Evolutionary conservation across 2,888 invertebrate genomes (phyloP), one percentile per base, ranked within the genome.

Genomic region (Mythimna impura): DNA sequence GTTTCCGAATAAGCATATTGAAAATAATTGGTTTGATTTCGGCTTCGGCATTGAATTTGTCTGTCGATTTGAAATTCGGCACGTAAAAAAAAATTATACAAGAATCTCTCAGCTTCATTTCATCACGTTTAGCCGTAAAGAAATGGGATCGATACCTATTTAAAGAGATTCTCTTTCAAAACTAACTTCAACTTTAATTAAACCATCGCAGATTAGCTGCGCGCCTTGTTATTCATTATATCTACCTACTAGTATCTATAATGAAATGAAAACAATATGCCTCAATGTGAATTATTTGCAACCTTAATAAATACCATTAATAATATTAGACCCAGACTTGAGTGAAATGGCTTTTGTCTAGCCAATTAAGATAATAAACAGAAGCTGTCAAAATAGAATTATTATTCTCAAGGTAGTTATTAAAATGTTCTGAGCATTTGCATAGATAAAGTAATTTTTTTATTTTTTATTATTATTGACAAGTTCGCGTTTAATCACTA

Each of bases 281-380:
- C 22, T 55, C 14, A 25, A 30, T 66, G 8, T 22, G 30, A 78
- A 62, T 50, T 54, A 73, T 62, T 73, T 34, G 55, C 67, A 78
- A 78, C 50, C 54, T 40, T 66, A 78, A 73, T 78, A 50, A 77
- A 62, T 6, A 30, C 43, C 34, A 30, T 78, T 52, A 65, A 68
- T 79, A 9, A 79, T 72, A 73, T 57, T 65, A 57, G 47, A 67
- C 61, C 10, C 22, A 69, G 60, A 34, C 68, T 52, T 61, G 4
- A 60, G 17, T 47, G 25, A 61, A 64, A 73, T 64, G 22, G 66
- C 52, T 67, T 77, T 70, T 69, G 72, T 76, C 72, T 79, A 66
- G 61, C 34, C n/a, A n/a, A 60, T 71, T 58, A 61, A 61, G 65
- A 57, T 68, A 47, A 30, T 17, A 55, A 72, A 80, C 10, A 10